Base-by-base conservation (phyloP, 1,140 invertebrate species). In the Eciton burchellii region DNA sequence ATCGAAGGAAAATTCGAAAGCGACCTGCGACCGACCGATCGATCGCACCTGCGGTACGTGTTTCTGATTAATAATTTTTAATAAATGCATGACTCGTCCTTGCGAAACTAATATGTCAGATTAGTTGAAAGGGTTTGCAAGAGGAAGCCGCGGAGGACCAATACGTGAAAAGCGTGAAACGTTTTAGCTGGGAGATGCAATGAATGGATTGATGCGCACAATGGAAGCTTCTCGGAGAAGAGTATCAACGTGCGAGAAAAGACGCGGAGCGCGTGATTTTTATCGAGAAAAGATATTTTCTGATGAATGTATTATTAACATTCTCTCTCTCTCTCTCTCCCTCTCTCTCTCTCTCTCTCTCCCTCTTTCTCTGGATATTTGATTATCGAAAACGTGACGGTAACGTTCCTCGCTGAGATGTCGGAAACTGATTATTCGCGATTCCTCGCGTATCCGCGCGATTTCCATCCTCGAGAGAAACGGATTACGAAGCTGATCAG, bases 1-100 rank as follows among this genome's bases (percentile, higher is more conserved):
- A 77, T 68, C n/a, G 21, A 16, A 26, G 16, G 63, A 56, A 79
- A 79, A 45, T 12, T 43, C 70, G 24, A 45, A 68, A 68, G 49
- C 21, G 19, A n/a, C 16, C 41, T 68, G 47, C 47, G 11, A 11
- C n/a, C 21, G 35, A 79, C 12, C 43, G 21, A 54, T 41, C 57
- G 35, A 68, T 43, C 26, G 9, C 2, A 52, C 65, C 29, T 14
- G 12, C n/a, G 5, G 6, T 21, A 68, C 43, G 19, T 26, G 35
- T 11, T 16, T 26, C n/a, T 79, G 41, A 79, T 79, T 29, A 70
- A 70, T 19, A 12, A 16, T 9, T 12, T 16, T 35, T 35, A 35
- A 35, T 35, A 35, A 35, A 35, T 35, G 2, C 2, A 35, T 35
- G 6, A 35, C 35, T 35, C 62, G 47, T 43, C n/a, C 29, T 21